Conservation (phyloP, 2,113 vertebrate species). For the Chaenocephalus aceratus region DNA sequence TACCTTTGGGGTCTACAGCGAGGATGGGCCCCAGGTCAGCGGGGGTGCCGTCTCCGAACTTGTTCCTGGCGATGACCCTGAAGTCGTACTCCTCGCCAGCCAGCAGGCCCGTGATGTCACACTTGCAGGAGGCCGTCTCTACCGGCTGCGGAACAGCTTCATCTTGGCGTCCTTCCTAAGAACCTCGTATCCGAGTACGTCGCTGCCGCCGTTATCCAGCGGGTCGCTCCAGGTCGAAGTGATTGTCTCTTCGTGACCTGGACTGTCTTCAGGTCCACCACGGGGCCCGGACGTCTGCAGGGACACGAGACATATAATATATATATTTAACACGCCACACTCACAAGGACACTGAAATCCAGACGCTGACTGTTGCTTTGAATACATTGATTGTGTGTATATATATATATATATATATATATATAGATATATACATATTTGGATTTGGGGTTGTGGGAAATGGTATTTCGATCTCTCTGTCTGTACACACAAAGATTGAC, state of each 20-base stretch:
- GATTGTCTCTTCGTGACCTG: slow-evolving; percentile 94
- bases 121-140: slow-evolving; percentile 93
- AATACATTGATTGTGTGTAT: too few species aligned
- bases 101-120: slow-evolving; percentile 93
- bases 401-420: too few species aligned
- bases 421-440: too few species aligned
- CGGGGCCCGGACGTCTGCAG: slow-evolving; percentile 93
- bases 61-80: slow-evolving; percentile 95
- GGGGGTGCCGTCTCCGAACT: slow-evolving; percentile 92
- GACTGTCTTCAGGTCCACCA: slow-evolving; percentile 93
- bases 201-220: slow-evolving; percentile 94
- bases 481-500: too few species aligned
- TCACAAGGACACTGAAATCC: too few species aligned
- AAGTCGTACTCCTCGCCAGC: slow-evolving; percentile 94
- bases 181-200: slow-evolving; percentile 93
- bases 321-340: too few species aligned
- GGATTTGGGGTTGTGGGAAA: too few species aligned
- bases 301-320: neutral
- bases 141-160: slow-evolving; percentile 95
- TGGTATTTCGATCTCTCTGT: too few species aligned
- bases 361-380: too few species aligned
- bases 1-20: slow-evolving; percentile 95
- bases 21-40: slow-evolving; percentile 94
- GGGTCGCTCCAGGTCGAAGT: slow-evolving; percentile 95
- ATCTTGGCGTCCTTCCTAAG: slow-evolving; percentile 95